phyloP scores from a whole-genome alignment of 2,888 invertebrate species.

The Portevinia maculata region DNA sequence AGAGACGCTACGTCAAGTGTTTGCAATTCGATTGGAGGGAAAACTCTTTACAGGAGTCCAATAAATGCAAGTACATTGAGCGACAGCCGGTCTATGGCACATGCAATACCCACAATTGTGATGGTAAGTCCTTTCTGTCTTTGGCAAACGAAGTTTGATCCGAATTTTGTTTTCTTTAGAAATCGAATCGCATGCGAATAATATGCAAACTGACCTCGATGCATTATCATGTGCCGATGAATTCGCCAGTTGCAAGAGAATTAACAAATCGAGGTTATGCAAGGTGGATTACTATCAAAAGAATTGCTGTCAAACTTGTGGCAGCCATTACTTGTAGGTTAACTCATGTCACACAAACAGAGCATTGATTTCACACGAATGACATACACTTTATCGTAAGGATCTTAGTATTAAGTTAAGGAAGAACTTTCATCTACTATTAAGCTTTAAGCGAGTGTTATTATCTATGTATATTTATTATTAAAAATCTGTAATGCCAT shows the following conservation, averaged over 20 bases:
- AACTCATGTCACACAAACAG: not conserved
- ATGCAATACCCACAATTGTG: slow-evolving; percentile 84
- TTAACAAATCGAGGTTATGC: slow-evolving; percentile 92
- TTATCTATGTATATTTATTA: slow-evolving; percentile 56
- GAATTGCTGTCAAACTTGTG: slow-evolving; percentile 90
- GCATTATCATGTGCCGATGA: slow-evolving; percentile 85
- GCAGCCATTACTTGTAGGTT: slow-evolving; percentile 62
- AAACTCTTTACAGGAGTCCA: slow-evolving; percentile 81
- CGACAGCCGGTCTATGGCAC: slow-evolving; percentile 82
- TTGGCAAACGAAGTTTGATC: not conserved
- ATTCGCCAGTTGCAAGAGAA: slow-evolving; percentile 89
- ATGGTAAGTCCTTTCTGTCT: slow-evolving; percentile 76
- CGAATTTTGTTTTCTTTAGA: slow-evolving; percentile 35
- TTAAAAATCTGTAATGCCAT: not conserved
- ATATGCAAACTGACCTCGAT: slow-evolving; percentile 75
- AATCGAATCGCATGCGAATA: slow-evolving; percentile 49
- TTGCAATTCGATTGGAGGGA: slow-evolving; percentile 81
- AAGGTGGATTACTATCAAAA: slow-evolving; percentile 91
- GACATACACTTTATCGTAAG: slow-evolving; percentile 31
- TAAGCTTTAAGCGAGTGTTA: too few species aligned
- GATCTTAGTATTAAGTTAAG: slow-evolving; percentile 25
- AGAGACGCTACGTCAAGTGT: slow-evolving; percentile 84
- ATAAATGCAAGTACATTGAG: slow-evolving; percentile 83
- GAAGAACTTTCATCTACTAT: not conserved
- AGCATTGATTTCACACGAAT: slow-evolving; percentile 22